Base-by-base conservation (phyloP, 2,888 invertebrate genomes). In the Bugulina stolonifera region DNA sequence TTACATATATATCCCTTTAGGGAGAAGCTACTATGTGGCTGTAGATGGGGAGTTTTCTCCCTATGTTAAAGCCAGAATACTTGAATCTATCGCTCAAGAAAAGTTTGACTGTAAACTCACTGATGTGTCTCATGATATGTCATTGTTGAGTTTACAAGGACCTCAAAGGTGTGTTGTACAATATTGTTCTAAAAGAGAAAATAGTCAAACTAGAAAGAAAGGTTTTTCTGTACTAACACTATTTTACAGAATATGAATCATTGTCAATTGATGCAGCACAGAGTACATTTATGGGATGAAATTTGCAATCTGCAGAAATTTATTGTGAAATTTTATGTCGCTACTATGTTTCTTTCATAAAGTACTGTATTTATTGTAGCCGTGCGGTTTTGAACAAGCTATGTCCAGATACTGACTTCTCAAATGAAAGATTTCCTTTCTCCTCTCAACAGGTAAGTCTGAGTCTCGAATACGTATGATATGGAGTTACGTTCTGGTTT, bases 61-160 rank as follows among this genome's bases (percentile, higher is more conserved):
- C 80, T 93, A 94, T 81, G 90, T 90, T 0, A 86, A 88, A 75
- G 88, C 90, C 0, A 93, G 94, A 80, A 87, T 94, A 32, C 87
- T 88, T 2, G 88, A 89, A 73, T 88, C 90, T 73, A 87, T 93
- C 18, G 87, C 88, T 74, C 88, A 89, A 70, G 88, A 90, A 79
- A 88, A 88, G n/a, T 90, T 93, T 76, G 87, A 91, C 72, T 91
- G 91, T 0, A 88, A 87, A 22, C 86, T 94, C 69, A 88, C 89
- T 2, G 91, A 94, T 83, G 89, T 90, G 58, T 91, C 91, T 0
- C 89, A 90, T 73, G 89, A 91, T 77, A 87, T 94, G 78, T 92
- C 92, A 71, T 88, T 94, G 55, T 87, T 94, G 55, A 92, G 93
- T 18, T 86, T 94, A 71, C 94, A 94, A 84, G 94, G 94, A 52